Evolutionary conservation across 2,888 invertebrate genomes (phyloP), one percentile per base, ranked within the genome.

Genomic region (Venusia cambrica): DNA sequence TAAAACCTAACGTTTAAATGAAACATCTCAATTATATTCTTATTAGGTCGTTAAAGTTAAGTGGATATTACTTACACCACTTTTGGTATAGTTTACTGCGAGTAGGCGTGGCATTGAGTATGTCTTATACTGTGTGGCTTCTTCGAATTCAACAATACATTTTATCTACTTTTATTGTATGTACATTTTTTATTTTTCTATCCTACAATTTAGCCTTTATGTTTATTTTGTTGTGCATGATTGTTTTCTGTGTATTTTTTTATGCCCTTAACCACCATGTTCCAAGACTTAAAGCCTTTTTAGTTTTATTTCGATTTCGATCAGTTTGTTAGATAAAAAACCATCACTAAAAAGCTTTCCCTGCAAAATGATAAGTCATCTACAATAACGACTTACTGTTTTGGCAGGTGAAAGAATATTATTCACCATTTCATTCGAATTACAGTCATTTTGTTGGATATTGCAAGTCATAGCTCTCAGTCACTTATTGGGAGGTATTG

Each of bases 181-280:
- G n/a, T 22, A 21, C 27, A 37, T 49, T 43, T 19, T 6, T 49
- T 47, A 26, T 37, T 51, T n/a, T n/a, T n/a, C n/a, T n/a, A n/a
- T n/a, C n/a, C n/a, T n/a, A n/a, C n/a, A n/a, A n/a, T n/a, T n/a
- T n/a, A n/a, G n/a, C n/a, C n/a, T n/a, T n/a, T n/a, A n/a, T n/a
- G n/a, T n/a, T 37, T 49, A 48, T 48, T 48, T 39, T 55, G 54
- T 48, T 66, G 64, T 74, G 73, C 74, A 74, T 73, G 76, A 64
- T 61, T 69, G 72, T 71, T 68, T 62, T 62, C 55, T 51, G 58
- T 62, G 63, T 57, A 57, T 60, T 60, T 57, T n/a, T 59, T 30
- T 65, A 56, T 65, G 74, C 71, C 72, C 73, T 56, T 76, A 74
- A 78, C 76, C 73, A 75, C 75, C 71, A 73, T 75, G 76, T 75